Conservation (phyloP, 2,797 vertebrate species). For the Phylloscopus collybita region DNA sequence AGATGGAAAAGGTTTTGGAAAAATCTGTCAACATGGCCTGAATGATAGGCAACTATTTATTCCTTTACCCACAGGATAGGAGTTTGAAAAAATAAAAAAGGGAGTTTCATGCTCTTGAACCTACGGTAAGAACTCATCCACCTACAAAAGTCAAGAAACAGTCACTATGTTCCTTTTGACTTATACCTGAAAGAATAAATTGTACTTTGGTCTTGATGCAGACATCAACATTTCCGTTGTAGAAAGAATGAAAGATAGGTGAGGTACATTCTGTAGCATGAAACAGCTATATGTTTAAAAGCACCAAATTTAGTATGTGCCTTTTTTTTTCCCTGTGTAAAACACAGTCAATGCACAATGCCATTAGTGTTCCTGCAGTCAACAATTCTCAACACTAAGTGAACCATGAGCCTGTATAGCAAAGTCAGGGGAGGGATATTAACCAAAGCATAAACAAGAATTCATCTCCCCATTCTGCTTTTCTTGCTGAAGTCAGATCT, state of each 20-base stretch:
- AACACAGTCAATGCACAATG: neutral
- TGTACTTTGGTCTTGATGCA: neutral
- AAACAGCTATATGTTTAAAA: neutral
- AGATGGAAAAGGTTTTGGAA: neutral
- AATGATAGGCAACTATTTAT: neutral
- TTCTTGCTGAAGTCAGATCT: neutral
- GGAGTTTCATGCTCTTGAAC: neutral
- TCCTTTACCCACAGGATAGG: neutral
- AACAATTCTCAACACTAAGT: neutral
- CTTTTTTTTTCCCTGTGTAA: accelerated
- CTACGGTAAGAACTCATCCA: neutral
- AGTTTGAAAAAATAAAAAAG: neutral
- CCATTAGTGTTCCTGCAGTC: neutral
- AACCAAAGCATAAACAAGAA: neutral
- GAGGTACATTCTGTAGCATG: neutral
- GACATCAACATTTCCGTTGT: neutral
- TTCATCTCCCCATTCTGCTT: neutral
- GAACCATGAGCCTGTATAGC: neutral
- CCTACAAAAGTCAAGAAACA: neutral
- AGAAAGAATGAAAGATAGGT: neutral
- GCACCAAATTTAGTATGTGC: neutral
- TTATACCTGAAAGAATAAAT: neutral
- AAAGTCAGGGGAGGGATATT: neutral
- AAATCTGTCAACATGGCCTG: neutral
- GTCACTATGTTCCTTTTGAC: neutral